Conservation (phyloP, 1,140 invertebrate genomes). For the Neodiprion virginianus region DNA sequence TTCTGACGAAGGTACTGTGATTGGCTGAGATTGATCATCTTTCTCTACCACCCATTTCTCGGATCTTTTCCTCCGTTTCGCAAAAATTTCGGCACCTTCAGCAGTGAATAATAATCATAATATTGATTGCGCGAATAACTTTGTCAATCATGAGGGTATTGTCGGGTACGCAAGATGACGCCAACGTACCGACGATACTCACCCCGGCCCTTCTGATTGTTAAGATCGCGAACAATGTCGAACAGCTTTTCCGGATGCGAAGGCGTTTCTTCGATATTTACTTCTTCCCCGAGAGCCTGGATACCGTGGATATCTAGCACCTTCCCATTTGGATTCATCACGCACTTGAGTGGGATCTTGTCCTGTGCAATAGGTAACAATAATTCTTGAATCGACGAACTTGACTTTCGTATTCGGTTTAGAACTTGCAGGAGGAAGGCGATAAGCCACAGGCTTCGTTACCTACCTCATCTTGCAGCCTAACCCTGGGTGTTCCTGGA, state of each 20-base stretch:
- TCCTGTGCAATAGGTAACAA: slow-evolving; percentile 42
- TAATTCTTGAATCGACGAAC: slow-evolving; percentile 5
- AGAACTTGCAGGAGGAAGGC: too few relatives aligned
- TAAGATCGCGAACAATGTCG: slow-evolving; percentile 77
- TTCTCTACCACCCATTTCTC: slow-evolving; percentile 90
- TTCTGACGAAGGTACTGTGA: slow-evolving; percentile 13
- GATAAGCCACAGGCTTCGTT: too few relatives aligned
- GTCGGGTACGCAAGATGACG: not conserved
- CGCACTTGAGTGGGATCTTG: slow-evolving; percentile 74
- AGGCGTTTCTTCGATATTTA: slow-evolving; percentile 67
- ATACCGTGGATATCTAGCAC: slow-evolving; percentile 74
- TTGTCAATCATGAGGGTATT: not conserved
- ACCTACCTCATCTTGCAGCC: too few relatives aligned
- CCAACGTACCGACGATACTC: slow-evolving; percentile 13
- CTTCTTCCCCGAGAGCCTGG: slow-evolving; percentile 70
- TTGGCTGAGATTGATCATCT: slow-evolving; percentile 58
- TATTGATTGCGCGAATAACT: too few relatives aligned
- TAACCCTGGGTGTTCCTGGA: too few relatives aligned
- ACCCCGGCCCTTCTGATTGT: slow-evolving; percentile 81
- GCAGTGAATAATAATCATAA: slow-evolving; percentile 19
- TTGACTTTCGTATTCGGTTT: slow-evolving; percentile 3
- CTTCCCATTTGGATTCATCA: slow-evolving; percentile 82
- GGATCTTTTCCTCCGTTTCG: slow-evolving; percentile 83
- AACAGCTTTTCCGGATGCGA: slow-evolving; percentile 64
- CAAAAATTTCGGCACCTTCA: slow-evolving; percentile 84